Base-by-base conservation (phyloP, 92 coral and sea anemone genomes). In the Nematostella vectensis region DNA sequence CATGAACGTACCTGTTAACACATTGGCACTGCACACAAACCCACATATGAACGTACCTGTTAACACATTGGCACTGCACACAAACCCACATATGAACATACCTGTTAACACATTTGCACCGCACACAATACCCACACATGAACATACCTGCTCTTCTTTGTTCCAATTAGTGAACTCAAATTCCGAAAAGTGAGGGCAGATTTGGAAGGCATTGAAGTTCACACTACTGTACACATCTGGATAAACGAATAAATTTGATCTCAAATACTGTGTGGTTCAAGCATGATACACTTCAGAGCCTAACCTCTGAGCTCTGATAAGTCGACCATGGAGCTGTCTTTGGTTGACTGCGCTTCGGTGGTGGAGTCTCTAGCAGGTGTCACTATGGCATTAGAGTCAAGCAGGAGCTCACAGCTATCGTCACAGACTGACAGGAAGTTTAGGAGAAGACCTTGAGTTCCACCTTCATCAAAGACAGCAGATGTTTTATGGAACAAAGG, bases 391-490 rank as follows among this genome's bases (percentile, higher is more conserved):
- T 76, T 71, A 27, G 98, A 91, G 64, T 91, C 98, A 8, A 91
- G 81, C 29, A 91, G 43, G 16, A 79, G 67, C 57, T 91, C 98
- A 20, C 98, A 78, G 29, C 48, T 68, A 54, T 91, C 94, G 63
- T 82, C 96, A 29, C 94, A 79, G 11, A 83, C 77, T 73, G 67
- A 71, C 61, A 91, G 57, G 48, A 78, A 79, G 48, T 91, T 91
- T 25, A 87, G 60, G 11, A 91, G 71, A 48, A 91, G 71, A 17
- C 98, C 93, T 4, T 58, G 79, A 0, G 89, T 76, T 17, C 98
- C 96, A 27, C 98, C 98, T 56, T 91, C 98, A 56, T 91, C 94
- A 87, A 91, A 91, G 8, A 96, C 85, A 12, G 98, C 94, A 23
- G 98, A 82, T 2, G 91, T 82, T 65, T 91, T 91, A 59, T 91